Evolutionary conservation across 2,888 invertebrate species (phyloP).

Genomic region (Desoria tigrina): DNA sequence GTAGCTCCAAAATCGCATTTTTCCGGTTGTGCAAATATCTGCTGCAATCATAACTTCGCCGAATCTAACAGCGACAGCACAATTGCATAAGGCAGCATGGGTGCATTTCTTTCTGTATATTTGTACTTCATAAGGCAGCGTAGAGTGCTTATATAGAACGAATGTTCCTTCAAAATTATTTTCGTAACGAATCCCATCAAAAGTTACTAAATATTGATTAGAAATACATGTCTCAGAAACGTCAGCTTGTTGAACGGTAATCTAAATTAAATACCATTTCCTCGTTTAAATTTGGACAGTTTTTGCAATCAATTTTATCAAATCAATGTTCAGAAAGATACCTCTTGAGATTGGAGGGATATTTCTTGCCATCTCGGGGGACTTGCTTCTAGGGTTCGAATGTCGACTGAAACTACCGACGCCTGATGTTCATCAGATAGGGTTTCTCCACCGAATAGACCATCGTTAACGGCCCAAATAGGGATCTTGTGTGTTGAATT

Average conservation of each 20-base stretch:
- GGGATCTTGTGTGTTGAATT: slow-evolving; percentile 53
- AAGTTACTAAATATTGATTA: slow-evolving; percentile 50
- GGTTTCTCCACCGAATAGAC: slow-evolving; percentile 45
- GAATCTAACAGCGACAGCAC: slow-evolving; percentile 51
- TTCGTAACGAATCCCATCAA: slow-evolving; percentile 51
- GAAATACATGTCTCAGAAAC: slow-evolving; percentile 50
- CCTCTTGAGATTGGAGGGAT: slow-evolving; percentile 47
- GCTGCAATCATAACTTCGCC: slow-evolving; percentile 51
- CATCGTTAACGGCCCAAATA: slow-evolving; percentile 53
- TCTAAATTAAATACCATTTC: slow-evolving; percentile 27
- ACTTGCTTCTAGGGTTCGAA: slow-evolving; percentile 48
- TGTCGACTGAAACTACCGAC: slow-evolving; percentile 44
- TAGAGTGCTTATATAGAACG: slow-evolving; percentile 52
- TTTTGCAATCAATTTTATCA: not conserved
- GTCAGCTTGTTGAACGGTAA: slow-evolving; percentile 49
- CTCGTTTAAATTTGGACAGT: too few species aligned
- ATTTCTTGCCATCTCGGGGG: slow-evolving; percentile 52
- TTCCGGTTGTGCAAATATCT: slow-evolving; percentile 50
- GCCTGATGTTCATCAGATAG: slow-evolving; percentile 24
- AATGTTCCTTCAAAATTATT: slow-evolving; percentile 53
- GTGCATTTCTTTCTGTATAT: slow-evolving; percentile 49
- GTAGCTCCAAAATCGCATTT: slow-evolving; percentile 52
- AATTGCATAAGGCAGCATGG: slow-evolving; percentile 47
- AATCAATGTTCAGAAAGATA: too few species aligned
- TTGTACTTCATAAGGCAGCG: slow-evolving; percentile 53